Evolutionary conservation across 2,113 vertebrate genomes (phyloP).

Genomic region (Strigops habroptila): DNA sequence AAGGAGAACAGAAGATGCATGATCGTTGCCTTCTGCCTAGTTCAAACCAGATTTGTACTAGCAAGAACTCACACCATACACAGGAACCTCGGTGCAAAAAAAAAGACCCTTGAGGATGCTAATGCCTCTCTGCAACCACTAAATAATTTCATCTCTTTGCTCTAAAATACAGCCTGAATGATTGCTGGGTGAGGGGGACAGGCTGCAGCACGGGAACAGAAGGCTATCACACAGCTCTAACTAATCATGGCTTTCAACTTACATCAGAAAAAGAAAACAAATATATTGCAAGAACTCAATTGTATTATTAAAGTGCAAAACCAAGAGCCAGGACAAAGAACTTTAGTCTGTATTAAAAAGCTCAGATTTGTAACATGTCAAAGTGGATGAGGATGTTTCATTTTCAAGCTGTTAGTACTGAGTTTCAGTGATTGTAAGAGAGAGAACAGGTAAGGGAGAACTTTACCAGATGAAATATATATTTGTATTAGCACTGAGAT

Average conservation of each 20-base stretch:
- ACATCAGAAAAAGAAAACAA: not conserved
- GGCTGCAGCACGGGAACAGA: not conserved
- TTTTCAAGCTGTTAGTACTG: not conserved
- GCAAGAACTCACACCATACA: not conserved
- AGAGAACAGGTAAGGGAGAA: not conserved
- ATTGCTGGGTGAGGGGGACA: not conserved
- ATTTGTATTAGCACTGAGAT: not conserved
- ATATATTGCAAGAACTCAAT: not conserved
- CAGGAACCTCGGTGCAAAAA: not conserved
- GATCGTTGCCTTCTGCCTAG: not conserved
- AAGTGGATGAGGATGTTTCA: not conserved
- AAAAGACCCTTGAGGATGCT: not conserved
- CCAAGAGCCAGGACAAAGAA: not conserved
- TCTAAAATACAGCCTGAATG: not conserved
- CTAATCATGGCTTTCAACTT: not conserved
- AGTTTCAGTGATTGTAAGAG: not conserved
- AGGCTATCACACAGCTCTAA: not conserved
- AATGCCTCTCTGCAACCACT: not conserved
- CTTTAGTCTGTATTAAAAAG: not conserved
- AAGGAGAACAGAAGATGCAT: not conserved
- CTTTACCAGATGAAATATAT: not conserved
- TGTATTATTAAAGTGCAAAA: conserved; percentile 38
- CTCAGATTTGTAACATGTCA: not conserved
- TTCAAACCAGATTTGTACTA: not conserved
- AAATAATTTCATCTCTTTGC: not conserved